Conservation (phyloP, 1,140 invertebrate species). For the Trinorchestia longiramus region DNA sequence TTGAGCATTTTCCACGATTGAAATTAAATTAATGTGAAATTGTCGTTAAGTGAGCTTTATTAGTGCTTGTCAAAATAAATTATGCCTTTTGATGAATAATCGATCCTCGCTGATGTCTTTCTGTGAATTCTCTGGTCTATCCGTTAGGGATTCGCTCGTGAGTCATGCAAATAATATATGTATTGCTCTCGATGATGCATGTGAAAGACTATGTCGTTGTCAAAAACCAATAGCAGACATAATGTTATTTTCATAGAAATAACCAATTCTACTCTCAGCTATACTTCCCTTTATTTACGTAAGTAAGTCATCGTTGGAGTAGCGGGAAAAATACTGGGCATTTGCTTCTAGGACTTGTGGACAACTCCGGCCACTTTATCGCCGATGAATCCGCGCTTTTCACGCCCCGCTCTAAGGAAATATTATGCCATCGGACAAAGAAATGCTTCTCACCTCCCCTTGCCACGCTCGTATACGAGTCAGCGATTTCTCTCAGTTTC, state of each 20-base stretch:
- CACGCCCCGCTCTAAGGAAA: not conserved
- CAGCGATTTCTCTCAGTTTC: constrained; percentile 44
- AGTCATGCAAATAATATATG: not conserved
- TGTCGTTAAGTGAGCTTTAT: not conserved
- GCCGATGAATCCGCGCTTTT: constrained; percentile 5
- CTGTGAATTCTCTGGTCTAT: not conserved
- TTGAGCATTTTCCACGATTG: not conserved
- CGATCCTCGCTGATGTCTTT: not conserved
- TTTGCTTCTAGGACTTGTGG: not conserved
- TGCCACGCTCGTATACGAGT: constrained; percentile 12
- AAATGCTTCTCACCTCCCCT: not conserved
- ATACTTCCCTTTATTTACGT: not conserved
- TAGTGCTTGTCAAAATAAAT: not conserved
- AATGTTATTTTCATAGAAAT: not conserved
- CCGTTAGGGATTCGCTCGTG: not conserved
- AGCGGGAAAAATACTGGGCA: not conserved
- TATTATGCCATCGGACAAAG: not conserved
- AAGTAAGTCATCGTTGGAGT: not conserved
- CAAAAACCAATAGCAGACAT: not conserved
- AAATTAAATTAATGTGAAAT: not conserved
- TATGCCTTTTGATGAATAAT: not conserved
- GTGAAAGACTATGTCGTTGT: not conserved
- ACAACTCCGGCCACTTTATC: not conserved
- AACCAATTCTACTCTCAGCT: not conserved
- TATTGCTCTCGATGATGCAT: not conserved